A percentile compares a stretch with the other conserved stretches of the same genome.
Conservation (phyloP, 2,888 invertebrate genomes). For the Coleophora flavipennella region DNA sequence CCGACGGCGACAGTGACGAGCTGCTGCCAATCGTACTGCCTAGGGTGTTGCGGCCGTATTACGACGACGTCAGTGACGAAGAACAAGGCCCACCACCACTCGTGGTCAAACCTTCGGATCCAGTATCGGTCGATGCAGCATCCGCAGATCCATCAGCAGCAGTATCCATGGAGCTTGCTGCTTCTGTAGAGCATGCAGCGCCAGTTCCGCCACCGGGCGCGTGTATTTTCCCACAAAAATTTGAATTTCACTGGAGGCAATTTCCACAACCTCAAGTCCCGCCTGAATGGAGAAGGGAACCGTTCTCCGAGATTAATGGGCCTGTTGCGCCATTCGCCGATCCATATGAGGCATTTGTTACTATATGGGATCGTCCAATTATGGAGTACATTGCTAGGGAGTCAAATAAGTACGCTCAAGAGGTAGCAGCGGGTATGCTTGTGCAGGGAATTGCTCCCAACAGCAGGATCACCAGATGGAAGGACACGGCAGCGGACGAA, state of each 20-base stretch:
- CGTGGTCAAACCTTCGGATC: background rate
- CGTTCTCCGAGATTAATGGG: conserved; percentile 1
- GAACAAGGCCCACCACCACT: background rate
- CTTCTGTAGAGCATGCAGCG: too few species aligned
- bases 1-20: background rate
- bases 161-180: too few species aligned
- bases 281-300: background rate
- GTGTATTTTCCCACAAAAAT: too few species aligned
- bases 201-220: too few species aligned
- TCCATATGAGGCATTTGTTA: conserved; percentile 9
- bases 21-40: background rate
- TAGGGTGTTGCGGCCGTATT: background rate
- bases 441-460: conserved; percentile 3
- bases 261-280: too few species aligned
- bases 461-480: conserved; percentile 9
- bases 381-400: conserved; percentile 9
- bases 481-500: conserved; percentile 8
- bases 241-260: too few species aligned
- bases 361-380: conserved; percentile 11
- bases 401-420: conserved; percentile 14
- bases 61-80: background rate
- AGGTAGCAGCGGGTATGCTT: conserved; percentile 2
- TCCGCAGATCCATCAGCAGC: background rate
- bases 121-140: background rate
- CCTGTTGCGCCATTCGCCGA: conserved; percentile 6